These are phyloP conservation scores for Phthorimaea operculella DNA, from an alignment of 1,140 invertebrate species.

Conservation along the genomic window DNA sequence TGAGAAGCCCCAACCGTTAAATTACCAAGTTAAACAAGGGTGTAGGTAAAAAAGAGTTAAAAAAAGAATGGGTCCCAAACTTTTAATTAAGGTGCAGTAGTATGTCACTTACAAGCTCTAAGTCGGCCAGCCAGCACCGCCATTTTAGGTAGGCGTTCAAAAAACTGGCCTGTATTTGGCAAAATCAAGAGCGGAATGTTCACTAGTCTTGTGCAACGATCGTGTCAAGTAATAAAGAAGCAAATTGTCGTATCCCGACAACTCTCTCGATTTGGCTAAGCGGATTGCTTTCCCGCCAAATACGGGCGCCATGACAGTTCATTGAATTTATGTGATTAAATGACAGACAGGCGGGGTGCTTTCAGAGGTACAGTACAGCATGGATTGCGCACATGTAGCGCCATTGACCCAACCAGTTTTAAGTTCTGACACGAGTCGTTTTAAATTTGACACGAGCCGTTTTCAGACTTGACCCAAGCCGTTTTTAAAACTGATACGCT, in stretches of 20 bases:
- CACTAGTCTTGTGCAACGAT: slow-evolving; percentile 54
- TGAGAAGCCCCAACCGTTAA: too few relatives aligned
- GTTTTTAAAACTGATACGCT: too few relatives aligned
- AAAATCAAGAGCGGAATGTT: slow-evolving; percentile 13
- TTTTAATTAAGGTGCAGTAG: not conserved
- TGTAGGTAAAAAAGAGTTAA: too few relatives aligned
- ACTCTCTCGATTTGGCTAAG: slow-evolving; percentile 52
- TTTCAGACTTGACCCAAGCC: too few relatives aligned
- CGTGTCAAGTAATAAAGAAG: slow-evolving; percentile 54
- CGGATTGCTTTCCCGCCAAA: slow-evolving; percentile 65
- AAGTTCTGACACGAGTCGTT: too few relatives aligned
- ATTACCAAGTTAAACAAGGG: too few relatives aligned
- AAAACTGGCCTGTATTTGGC: not conserved
- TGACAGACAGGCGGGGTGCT: slow-evolving; percentile 19
- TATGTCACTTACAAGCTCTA: not conserved
- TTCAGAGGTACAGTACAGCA: not conserved
- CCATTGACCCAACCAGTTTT: not conserved
- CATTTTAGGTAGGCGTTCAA: not conserved
- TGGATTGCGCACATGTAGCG: not conserved
- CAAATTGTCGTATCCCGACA: slow-evolving; percentile 42
- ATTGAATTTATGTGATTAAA: slow-evolving; percentile 61
- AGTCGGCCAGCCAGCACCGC: not conserved
- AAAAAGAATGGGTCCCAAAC: not conserved
- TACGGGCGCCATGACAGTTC: slow-evolving; percentile 59
- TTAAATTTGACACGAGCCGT: too few relatives aligned